These are phyloP conservation scores for Alligator sinensis DNA, from an alignment of 2,113 vertebrate species.

Conservation along the genomic window DNA sequence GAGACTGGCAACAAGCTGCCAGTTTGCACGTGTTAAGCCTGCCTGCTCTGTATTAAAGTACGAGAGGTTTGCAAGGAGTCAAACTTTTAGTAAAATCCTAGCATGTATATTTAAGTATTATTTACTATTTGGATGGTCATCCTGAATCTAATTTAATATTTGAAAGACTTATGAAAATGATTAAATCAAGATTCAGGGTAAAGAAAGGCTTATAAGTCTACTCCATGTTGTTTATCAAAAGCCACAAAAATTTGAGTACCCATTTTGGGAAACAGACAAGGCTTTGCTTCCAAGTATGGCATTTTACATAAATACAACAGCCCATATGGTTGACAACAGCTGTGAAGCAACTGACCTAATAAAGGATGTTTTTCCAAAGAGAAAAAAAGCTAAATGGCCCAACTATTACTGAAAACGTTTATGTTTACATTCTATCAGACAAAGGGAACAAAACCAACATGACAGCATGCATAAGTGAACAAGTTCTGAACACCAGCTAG, in stretches of 20 bases:
- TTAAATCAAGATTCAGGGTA: not conserved
- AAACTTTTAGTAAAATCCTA: not conserved
- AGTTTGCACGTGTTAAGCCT: not conserved
- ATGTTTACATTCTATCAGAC: not conserved
- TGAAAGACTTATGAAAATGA: not conserved
- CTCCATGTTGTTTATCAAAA: not conserved
- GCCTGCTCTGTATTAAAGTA: not conserved
- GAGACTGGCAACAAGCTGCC: not conserved
- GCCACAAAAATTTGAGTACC: not conserved
- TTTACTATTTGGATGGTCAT: not conserved
- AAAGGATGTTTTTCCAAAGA: slow-evolving; percentile 9
- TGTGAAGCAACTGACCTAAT: not conserved
- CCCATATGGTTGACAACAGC: not conserved
- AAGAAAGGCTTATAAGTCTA: not conserved
- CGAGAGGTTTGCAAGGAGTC: not conserved
- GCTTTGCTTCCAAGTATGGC: not conserved
- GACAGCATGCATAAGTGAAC: slow-evolving; percentile 8
- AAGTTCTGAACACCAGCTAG: not conserved
- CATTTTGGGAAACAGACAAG: not conserved
- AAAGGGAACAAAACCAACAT: slow-evolving; percentile 25
- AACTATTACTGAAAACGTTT: slow-evolving; percentile 14
- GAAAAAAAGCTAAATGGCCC: slow-evolving; percentile 3
- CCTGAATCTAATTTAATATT: not conserved
- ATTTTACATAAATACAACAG: not conserved
- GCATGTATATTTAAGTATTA: not conserved